These are phyloP conservation scores for Coelinius sp. DNA, from an alignment of 2,888 invertebrate genomes.

Conservation along the genomic window DNA sequence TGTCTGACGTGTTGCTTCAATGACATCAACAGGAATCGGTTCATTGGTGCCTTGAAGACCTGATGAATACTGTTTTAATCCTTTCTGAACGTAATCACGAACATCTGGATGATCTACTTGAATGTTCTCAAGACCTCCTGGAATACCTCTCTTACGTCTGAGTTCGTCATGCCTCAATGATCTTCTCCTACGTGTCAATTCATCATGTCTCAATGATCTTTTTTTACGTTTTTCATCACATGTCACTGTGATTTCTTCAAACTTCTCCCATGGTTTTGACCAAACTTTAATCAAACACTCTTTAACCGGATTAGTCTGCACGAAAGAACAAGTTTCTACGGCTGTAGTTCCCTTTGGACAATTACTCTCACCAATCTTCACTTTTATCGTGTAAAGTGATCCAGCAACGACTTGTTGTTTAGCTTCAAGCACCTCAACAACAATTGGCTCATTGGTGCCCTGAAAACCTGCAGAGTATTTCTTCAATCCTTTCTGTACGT, in stretches of 20 bases:
- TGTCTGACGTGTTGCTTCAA: slow-evolving; percentile 72
- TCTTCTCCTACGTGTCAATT: slow-evolving; percentile 53
- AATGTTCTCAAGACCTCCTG: slow-evolving; percentile 11
- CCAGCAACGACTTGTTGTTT: slow-evolving; percentile 74
- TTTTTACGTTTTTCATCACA: slow-evolving; percentile 47
- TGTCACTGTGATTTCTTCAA: slow-evolving; percentile 62
- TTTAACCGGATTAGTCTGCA: slow-evolving; percentile 55
- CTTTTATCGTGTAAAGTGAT: slow-evolving; percentile 74
- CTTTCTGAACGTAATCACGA: slow-evolving; percentile 46
- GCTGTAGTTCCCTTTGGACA: slow-evolving; percentile 68
- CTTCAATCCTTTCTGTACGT: slow-evolving; percentile 48
- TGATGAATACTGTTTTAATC: slow-evolving; percentile 53
- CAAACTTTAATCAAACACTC: slow-evolving; percentile 73
- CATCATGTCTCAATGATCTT: slow-evolving; percentile 52
- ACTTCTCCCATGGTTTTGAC: slow-evolving; percentile 75
- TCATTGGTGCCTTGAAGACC: slow-evolving; percentile 51
- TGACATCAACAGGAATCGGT: slow-evolving; percentile 68
- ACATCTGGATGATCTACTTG: slow-evolving; percentile 49
- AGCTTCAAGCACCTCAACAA: slow-evolving; percentile 71
- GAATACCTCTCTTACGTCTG: background rate
- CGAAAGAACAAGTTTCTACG: slow-evolving; percentile 57
- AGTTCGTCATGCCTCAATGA: slow-evolving; percentile 44
- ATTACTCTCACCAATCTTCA: slow-evolving; percentile 74
- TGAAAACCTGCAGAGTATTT: slow-evolving; percentile 53
- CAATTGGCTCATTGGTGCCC: slow-evolving; percentile 53